Conservation (phyloP, 2,113 vertebrate genomes). For the Marmota monax region DNA sequence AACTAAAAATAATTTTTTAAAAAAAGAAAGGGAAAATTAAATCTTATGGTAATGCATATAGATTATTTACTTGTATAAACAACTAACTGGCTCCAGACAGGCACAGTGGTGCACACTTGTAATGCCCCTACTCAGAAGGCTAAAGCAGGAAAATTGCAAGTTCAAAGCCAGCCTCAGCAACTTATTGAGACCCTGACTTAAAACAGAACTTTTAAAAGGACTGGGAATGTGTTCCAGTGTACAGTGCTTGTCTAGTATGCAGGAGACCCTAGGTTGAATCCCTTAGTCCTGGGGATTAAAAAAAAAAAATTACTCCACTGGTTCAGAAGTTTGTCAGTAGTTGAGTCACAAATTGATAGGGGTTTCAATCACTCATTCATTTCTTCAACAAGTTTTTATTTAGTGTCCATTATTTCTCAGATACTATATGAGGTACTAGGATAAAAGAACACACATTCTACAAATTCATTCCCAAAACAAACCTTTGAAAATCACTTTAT, state of each 20-base stretch:
- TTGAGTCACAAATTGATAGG: slow-evolving; percentile 50
- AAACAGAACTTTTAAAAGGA: neutral
- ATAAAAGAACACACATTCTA: slow-evolving; percentile 24
- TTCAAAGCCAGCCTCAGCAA: too few species aligned
- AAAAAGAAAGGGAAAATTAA: slow-evolving; percentile 33
- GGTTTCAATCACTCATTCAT: neutral
- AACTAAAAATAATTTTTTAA: neutral
- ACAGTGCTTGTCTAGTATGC: too few species aligned
- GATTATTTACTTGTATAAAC: neutral
- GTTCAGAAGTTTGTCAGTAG: slow-evolving; percentile 11
- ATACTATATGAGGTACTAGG: neutral
- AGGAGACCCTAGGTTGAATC: too few species aligned
- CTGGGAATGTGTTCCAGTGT: too few species aligned
- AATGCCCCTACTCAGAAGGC: too few species aligned
- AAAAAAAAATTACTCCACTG: too few species aligned
- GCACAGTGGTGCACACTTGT: too few species aligned
- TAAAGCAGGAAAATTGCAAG: too few species aligned
- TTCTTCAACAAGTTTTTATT: neutral
- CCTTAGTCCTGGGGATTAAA: too few species aligned
- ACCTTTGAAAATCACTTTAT: slow-evolving; percentile 15
- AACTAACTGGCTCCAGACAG: neutral
- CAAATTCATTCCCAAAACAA: slow-evolving; percentile 17
- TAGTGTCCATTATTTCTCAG: neutral
- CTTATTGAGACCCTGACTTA: too few species aligned
- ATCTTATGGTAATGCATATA: neutral